A percentile compares a stretch with the other conserved stretches of the same genome.
phyloP scores from a whole-genome alignment of 2,797 vertebrate species.

The Tamandua tetradactyla region DNA sequence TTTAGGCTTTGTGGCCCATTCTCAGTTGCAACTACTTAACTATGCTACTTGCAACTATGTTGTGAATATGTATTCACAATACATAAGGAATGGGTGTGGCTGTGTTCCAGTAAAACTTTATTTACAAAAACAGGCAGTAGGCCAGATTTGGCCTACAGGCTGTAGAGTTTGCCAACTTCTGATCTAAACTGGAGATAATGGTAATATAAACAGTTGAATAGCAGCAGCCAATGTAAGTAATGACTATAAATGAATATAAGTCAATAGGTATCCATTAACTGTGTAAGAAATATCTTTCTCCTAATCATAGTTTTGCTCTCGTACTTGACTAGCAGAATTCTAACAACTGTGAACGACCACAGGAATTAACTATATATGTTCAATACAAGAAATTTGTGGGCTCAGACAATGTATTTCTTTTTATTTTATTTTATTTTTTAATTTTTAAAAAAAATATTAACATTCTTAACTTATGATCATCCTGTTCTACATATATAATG shows the following conservation, averaged over 20 bases:
- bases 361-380: background rate
- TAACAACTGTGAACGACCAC: background rate
- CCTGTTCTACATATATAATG: no score
- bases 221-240: background rate
- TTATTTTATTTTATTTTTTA: no score
- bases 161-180: background rate
- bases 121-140: background rate
- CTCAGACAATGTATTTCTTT: background rate
- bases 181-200: background rate
- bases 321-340: background rate
- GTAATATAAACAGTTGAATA: background rate
- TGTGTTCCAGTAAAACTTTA: background rate
- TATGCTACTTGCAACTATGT: background rate
- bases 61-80: no score
- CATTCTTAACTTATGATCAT: no score
- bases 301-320: background rate
- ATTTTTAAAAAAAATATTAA: no score
- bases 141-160: background rate
- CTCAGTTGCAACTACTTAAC: background rate
- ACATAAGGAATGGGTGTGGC: background rate
- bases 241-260: background rate
- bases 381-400: background rate
- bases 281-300: background rate
- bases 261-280: background rate
- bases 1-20: background rate